Conservation (phyloP, 2,797 vertebrate genomes). For the Zalophus californianus region DNA sequence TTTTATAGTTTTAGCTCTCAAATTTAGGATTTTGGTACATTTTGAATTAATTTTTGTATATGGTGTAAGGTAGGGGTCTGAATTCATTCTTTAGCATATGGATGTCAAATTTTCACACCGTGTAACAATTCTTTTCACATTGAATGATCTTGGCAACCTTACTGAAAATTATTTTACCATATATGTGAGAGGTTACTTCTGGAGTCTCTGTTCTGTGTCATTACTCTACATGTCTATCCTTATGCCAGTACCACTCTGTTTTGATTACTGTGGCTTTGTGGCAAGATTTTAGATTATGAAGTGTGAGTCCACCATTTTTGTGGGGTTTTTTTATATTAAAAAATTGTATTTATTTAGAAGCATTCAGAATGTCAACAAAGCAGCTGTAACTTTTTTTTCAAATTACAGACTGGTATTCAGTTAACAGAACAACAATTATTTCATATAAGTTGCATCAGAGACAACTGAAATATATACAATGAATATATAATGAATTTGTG, state of each 20-base stretch:
- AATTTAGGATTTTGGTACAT: background rate
- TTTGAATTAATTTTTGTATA: background rate
- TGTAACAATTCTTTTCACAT: background rate
- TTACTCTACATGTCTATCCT: background rate
- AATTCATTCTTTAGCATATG: background rate
- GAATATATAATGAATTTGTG: slow-evolving; percentile 94
- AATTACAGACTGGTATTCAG: background rate
- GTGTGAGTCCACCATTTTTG: background rate
- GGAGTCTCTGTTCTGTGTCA: background rate
- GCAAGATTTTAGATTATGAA: background rate
- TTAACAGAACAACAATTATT: background rate
- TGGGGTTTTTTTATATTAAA: slow-evolving; percentile 79
- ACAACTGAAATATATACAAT: slow-evolving; percentile 82
- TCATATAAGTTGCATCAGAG: background rate
- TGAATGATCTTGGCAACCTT: background rate
- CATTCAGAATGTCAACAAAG: slow-evolving; percentile 96
- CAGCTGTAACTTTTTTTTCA: slow-evolving; percentile 86
- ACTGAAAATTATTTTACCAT: background rate
- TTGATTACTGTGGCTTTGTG: background rate
- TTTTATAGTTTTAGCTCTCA: background rate
- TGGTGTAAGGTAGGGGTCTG: background rate
- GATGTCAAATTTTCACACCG: background rate
- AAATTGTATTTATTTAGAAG: slow-evolving; percentile 98
- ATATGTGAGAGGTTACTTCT: background rate
- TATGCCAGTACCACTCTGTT: background rate